These are phyloP conservation scores for Sander vitreus DNA, from an alignment of 2,113 vertebrate genomes.

Conservation along the genomic window DNA sequence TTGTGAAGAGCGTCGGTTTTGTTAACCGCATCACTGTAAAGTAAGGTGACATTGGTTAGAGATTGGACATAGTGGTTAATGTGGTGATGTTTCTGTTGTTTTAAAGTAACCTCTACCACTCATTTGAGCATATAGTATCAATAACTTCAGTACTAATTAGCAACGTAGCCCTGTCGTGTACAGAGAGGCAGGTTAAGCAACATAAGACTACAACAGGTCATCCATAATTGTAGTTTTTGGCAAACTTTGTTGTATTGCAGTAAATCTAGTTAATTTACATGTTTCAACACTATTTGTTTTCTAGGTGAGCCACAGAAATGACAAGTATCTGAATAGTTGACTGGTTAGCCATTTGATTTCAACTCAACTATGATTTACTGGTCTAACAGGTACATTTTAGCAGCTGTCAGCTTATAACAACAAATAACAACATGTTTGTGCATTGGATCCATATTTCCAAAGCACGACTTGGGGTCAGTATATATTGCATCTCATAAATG, in stretches of 20 bases:
- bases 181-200: neutral
- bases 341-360: neutral
- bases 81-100: neutral
- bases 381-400: neutral
- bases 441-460: neutral
- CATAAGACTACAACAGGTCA: neutral
- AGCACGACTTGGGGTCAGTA: neutral
- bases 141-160: neutral
- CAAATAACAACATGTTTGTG: neutral
- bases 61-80: neutral
- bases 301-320: neutral
- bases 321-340: too few species aligned
- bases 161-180: neutral
- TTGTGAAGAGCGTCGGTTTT: constrained; percentile 98
- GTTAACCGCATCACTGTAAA: constrained; percentile 97
- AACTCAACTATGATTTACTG: neutral
- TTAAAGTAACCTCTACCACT: neutral
- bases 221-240: too few species aligned
- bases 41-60: constrained; percentile 44
- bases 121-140: neutral
- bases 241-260: neutral
- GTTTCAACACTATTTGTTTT: neutral
- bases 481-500: neutral
- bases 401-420: neutral
- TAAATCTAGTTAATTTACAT: neutral